Conservation (phyloP, 2,797 vertebrate genomes). For the Macroramphosus scolopax region DNA sequence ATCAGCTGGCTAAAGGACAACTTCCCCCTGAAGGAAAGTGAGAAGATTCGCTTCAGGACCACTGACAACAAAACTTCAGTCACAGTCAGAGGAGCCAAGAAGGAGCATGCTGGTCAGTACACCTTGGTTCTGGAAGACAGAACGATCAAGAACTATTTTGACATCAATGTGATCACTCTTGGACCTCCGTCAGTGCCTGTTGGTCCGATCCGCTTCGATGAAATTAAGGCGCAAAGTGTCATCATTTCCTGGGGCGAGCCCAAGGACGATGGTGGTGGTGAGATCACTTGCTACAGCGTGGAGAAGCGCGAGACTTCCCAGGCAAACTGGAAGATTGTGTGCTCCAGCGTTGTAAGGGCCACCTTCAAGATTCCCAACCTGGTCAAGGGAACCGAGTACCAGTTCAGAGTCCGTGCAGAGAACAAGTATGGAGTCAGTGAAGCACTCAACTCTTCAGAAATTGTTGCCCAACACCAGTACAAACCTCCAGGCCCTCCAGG, state of each 20-base stretch:
- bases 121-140: conserved; percentile 92
- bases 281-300: conserved; percentile 94
- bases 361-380: conserved; percentile 94
- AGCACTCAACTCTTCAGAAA: conserved; percentile 81
- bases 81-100: conserved; percentile 89
- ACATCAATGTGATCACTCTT: conserved; percentile 86
- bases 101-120: conserved; percentile 93
- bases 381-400: conserved; percentile 89
- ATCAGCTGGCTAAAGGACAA: conserved; percentile 95
- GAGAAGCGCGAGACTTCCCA: conserved; percentile 95
- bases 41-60: conserved; percentile 90
- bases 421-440: conserved; percentile 94
- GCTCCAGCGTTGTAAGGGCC: conserved; percentile 91
- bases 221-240: conserved; percentile 92
- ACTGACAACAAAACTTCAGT: conserved; percentile 91
- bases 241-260: conserved; percentile 94
- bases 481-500: conserved; percentile 91
- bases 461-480: conserved; percentile 94
- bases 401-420: conserved; percentile 94
- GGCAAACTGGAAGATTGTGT: conserved; percentile 95
- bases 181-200: conserved; percentile 89
- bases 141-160: conserved; percentile 85
- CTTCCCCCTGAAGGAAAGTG: conserved; percentile 90
- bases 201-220: conserved; percentile 90
- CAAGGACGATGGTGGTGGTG: conserved; percentile 92